phyloP scores from a whole-genome alignment of 2,113 vertebrate species.

The Orientallactaga bullata region DNA sequence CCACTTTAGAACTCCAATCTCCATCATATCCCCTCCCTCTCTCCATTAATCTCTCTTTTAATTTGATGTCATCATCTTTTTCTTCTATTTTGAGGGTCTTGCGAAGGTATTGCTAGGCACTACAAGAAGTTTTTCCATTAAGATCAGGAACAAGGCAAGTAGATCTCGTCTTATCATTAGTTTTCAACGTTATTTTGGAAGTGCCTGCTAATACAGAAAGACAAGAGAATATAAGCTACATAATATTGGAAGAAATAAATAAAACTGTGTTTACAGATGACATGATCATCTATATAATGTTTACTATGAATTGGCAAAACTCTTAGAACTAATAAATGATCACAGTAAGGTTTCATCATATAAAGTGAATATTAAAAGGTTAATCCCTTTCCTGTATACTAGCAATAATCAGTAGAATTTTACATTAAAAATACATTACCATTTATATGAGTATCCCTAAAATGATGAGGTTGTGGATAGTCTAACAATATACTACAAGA shows the following conservation, averaged over 20 bases:
- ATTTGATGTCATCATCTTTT: no score
- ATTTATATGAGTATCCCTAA: no score
- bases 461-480: no score
- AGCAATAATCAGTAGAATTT: neutral
- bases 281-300: neutral
- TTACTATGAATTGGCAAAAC: neutral
- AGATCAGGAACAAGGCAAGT: neutral
- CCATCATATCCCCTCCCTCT: no score
- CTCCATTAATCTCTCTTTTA: no score
- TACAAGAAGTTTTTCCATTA: neutral
- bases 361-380: neutral
- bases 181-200: neutral
- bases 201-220: neutral
- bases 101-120: no score
- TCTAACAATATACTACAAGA: neutral
- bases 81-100: no score
- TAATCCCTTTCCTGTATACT: neutral
- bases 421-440: neutral
- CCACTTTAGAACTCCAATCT: no score
- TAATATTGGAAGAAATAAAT: neutral
- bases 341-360: neutral
- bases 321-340: neutral
- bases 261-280: neutral
- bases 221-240: neutral
- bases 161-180: neutral